phyloP scores from a whole-genome alignment of 2,888 invertebrate species.

The Platerodrilus igneus region DNA sequence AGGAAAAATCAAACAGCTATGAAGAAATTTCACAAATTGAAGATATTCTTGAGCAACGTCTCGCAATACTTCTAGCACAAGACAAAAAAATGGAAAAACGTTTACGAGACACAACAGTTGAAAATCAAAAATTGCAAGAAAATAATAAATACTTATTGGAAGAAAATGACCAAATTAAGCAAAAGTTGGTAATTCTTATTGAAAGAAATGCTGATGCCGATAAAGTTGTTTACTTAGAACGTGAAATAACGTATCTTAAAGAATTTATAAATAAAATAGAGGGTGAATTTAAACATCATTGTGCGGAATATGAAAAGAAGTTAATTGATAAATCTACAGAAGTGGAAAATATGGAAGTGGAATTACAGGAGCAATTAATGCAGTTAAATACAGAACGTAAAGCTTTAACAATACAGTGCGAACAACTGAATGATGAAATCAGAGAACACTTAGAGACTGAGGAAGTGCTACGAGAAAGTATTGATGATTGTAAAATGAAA shows the following conservation, averaged over 20 bases:
- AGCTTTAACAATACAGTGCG: constrained; percentile 39
- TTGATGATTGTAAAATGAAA: constrained; percentile 27
- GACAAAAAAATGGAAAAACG: constrained; percentile 59
- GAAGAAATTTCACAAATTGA: constrained; percentile 59
- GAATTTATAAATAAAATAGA: constrained; percentile 50
- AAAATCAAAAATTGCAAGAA: constrained; percentile 54
- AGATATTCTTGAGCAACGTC: constrained; percentile 58
- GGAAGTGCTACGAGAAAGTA: constrained; percentile 26
- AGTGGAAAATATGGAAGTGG: constrained; percentile 51
- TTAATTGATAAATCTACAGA: constrained; percentile 46
- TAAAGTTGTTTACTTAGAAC: constrained; percentile 49
- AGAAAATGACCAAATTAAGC: constrained; percentile 21
- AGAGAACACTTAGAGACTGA: constrained; percentile 32
- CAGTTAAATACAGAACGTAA: constrained; percentile 41
- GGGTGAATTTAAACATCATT: constrained; percentile 50
- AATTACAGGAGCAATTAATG: constrained; percentile 48
- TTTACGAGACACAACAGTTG: constrained; percentile 55
- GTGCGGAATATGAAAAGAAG: constrained; percentile 46
- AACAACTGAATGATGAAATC: constrained; percentile 48
- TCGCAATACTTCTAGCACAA: constrained; percentile 58
- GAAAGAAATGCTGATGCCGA: constrained; percentile 29
- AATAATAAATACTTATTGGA: constrained; percentile 51
- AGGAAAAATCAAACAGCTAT: constrained; percentile 49
- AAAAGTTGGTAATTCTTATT: constrained; percentile 16
- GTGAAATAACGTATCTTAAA: constrained; percentile 49